These are phyloP conservation scores for Danio rerio DNA, from an alignment of 2,113 vertebrate species.

Conservation along the genomic window GRCz12tu NC_133179.1:12439001-12439500, in stretches of 20 bases:
- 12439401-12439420: background rate
- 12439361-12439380: constrained; percentile 17
- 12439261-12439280: constrained; percentile 41
- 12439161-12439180: background rate
- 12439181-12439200: constrained; percentile 23
- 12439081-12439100: background rate
- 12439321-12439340: background rate
- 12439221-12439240: constrained; percentile 38
- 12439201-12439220: constrained; percentile 37
- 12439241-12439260: constrained; percentile 43
- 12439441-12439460: constrained; percentile 20
- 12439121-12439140: background rate
- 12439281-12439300: constrained; percentile 38
- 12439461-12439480: background rate
- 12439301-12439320: constrained; percentile 22
- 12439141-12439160: background rate
- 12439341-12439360: background rate
- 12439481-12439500: background rate
- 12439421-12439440: constrained; percentile 15
- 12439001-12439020: background rate
- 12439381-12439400: constrained; percentile 2
- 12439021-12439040: background rate
- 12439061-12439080: background rate
- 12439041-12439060: background rate
- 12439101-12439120: background rate